These are phyloP conservation scores for Felis catus DNA, from an alignment of 2,113 vertebrate species.

Conservation along the genomic window F.catus_Fca126_mat1.0 CM031416.1:141224001-141224500, in stretches of 20 bases:
- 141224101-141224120: not conserved
- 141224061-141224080: not conserved
- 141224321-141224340: not conserved
- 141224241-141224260: not conserved
- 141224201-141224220: not conserved
- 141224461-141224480: not conserved
- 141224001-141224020: not conserved
- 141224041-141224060: not conserved
- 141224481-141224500: too few relatives aligned
- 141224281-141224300: not conserved
- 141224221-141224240: not conserved
- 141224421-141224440: rapidly evolving
- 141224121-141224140: not conserved
- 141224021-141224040: not conserved
- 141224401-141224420: too few relatives aligned
- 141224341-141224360: not conserved
- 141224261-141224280: not conserved
- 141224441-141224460: not conserved
- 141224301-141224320: not conserved
- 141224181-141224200: not conserved
- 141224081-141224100: not conserved
- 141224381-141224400: not conserved
- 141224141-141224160: not conserved
- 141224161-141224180: not conserved
- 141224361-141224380: rapidly evolving